Base-by-base conservation (phyloP, 2,888 invertebrate genomes). In the Axea sp. region DNA sequence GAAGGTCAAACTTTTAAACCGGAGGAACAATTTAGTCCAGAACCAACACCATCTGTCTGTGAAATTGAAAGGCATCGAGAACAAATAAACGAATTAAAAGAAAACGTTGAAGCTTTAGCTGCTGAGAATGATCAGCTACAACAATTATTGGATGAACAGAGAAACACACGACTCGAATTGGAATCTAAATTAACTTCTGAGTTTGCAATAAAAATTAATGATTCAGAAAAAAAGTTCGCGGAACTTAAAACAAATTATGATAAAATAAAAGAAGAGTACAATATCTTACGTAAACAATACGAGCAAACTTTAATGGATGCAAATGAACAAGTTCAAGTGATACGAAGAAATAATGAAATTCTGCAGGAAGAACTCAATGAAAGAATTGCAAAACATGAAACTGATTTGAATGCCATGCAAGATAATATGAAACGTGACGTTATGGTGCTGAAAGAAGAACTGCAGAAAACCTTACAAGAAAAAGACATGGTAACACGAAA, bases 111-210 rank as follows among this genome's bases (percentile, higher is more conserved):
- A 73, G 91, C 91, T 59, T 81, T 92, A n/a, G 89, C 89, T n/a
- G 83, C 88, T 0, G 92, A 92, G 74, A 91, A 92, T 75, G 91
- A 91, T 68, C 91, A 92, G 71, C 77, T 92, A 31, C 91, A 91
- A 78, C 85, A 88, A 0, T 78, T 91, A 22, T 81, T 92, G 8
- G 91, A 91, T 59, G 90, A 91, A 65, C 91, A 90, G 62, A 87
- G 87, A 77, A 81, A 24, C 37, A 87, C 78, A 82, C 87, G 82
- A 81, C 82, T 79, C 4, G 43, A 77, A 3, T 45, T 76, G 3
- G 79, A 81, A 19, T 39, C 76, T 5, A 79, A 76, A 31, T 41
- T 71, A 8, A 45, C 43, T 1, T 57, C 45, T 0, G 78, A 78
- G 1, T 67, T 59, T 2, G 79, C 60, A n/a, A 64, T 75, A 0